Evolutionary conservation across 2,797 vertebrate species (phyloP), one percentile per base, ranked within the genome.

Genomic region (Peromyscus nudipes): DNA sequence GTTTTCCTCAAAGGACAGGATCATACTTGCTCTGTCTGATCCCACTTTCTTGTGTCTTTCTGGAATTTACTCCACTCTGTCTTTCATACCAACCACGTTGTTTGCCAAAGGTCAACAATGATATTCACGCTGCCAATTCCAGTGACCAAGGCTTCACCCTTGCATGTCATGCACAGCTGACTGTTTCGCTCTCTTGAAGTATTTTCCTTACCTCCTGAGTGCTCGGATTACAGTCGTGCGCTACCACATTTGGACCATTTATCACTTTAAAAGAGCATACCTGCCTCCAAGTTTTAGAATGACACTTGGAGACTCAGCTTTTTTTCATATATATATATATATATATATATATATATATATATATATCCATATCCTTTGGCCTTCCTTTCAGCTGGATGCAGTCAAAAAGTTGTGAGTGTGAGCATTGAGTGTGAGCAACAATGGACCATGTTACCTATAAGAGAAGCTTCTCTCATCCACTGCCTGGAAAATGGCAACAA

Each of bases 401-500:
- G 31, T 82, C 0, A 52, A 77, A 89, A 65, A 73, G 34, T 64
- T 65, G 21, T 83, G 16, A 7, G 29, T 87, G 12, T 52, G 49
- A 12, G 13, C 77, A 57, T 4, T 71, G 52, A 89, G 37, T 77
- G n/a, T 71, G 21, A 52, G 49, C 49, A 52, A 52, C 12, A 52
- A 52, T 52, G 49, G 49, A 13, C 49, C 49, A 52, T 52, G 49
- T 87, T 89, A 21, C 31, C 69, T 92, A 46, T 43, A 92, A 94
- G 16, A 81, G 46, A 90, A 95, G 6, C 69, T 89, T 79, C 67
- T 95, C 80, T 21, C n/a, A 37, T 40, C 64, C 19, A 83, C 23
- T 86, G 73, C 85, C 13, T 95, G 46, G n/a, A 10, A 96, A 89
- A 64, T 46, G 19, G 57, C 60, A 92, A 57, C 25, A 92, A 92